Percentiles rank a stretch among this genome's conserved stretches.
Evolutionary conservation across 2,888 invertebrate genomes (phyloP).

Genomic region (Harpalus rubripes): DNA sequence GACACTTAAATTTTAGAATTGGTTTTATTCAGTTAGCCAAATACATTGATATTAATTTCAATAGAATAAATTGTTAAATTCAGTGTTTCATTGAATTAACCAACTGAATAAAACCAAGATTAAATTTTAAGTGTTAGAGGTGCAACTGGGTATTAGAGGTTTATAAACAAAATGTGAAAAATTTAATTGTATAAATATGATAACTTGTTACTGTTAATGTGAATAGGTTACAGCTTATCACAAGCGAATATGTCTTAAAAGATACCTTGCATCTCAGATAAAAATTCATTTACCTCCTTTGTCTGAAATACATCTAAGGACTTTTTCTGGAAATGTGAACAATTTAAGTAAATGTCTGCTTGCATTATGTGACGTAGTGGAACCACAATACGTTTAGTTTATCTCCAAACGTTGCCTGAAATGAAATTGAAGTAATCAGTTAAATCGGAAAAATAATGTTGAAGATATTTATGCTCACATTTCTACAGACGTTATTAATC

Average conservation of each 20-base stretch:
- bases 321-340: conserved; percentile 7
- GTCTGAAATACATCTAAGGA: background rate
- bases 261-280: background rate
- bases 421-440: conserved; percentile 42
- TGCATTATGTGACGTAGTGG: conserved; percentile 31
- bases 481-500: conserved; percentile 29
- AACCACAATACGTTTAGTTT: conserved; percentile 27
- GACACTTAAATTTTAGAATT: no score
- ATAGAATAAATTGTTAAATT: no score
- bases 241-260: background rate
- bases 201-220: background rate
- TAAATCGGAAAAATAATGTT: conserved; percentile 34
- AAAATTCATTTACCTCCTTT: conserved; percentile 30
- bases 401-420: conserved; percentile 12
- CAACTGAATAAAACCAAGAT: no score
- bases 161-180: no score
- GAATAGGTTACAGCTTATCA: background rate
- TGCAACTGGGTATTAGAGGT: no score
- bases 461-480: conserved; percentile 33
- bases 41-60: no score
- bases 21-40: no score
- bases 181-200: background rate
- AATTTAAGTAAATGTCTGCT: conserved; percentile 42
- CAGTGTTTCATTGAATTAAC: no score
- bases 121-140: no score